Evolutionary conservation across 2,888 invertebrate genomes (phyloP), one percentile per base, ranked within the genome.

Genomic region (Temnothorax ravouxi): DNA sequence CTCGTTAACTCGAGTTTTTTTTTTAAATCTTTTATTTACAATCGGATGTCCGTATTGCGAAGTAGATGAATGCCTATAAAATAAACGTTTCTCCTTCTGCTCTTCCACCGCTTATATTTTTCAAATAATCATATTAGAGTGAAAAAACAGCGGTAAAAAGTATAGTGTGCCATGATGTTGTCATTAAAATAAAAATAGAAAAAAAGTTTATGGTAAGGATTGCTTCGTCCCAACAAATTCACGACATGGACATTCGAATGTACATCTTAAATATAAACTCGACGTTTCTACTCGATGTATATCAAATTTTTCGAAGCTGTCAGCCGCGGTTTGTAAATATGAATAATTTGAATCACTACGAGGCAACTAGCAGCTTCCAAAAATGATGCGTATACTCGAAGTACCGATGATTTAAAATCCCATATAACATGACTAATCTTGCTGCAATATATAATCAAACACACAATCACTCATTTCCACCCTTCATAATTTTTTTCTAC

Each of bases 261-360:
- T 21, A 54, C 15, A 18, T 25, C 50, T 8, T 38, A 66, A 64
- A 61, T 25, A 13, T 56, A 71, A 72, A 13, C 1, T 25, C 2
- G n/a, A 44, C 4, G 2, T 13, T 47, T 50, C 9, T 59, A 71
- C 13, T 71, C 21, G 13, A 71, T 34, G 21, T 41, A 15, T 52
- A 66, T 56, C 11, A 47, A 72, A 44, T 44, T 56, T 59, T 71
- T 4, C 2, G 15, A 47, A 66, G 67, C 79, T 79, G 44, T 79
- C 69, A 52, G 44, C 4, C 21, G 11, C 21, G 29, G 41, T 79
- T 76, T 25, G 29, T 76, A 62, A 62, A 76, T 62, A 76, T 11
- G 47, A 47, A 61, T 75, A 75, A 75, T 76, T 47, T 76, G 38
- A 50, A 76, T 64, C 38, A 50, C 75, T 76, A 76, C 50, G 18